These are phyloP conservation scores for Boulengeromyrus knoepffleri DNA, from an alignment of 2,113 vertebrate genomes.

Conservation along the genomic window DNA sequence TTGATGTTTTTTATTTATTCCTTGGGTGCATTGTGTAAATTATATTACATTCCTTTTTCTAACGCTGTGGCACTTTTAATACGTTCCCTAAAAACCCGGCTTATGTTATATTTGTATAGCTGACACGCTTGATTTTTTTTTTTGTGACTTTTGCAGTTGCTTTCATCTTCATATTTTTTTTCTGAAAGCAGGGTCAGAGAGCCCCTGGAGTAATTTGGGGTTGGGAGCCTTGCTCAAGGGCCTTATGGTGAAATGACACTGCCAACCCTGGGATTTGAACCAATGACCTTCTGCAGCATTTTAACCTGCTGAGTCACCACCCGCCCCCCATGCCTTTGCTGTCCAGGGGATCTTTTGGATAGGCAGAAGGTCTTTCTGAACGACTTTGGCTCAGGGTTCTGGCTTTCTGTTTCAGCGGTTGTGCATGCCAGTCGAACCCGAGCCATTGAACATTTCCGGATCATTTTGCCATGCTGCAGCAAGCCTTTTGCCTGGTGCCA, in stretches of 20 bases:
- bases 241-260: background rate
- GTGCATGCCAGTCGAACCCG: background rate
- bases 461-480: background rate
- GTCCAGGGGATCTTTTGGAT: background rate
- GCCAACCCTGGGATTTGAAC: background rate
- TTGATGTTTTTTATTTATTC: background rate
- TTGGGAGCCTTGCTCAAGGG: background rate
- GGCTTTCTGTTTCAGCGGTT: background rate
- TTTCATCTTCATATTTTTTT: background rate
- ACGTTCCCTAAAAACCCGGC: background rate
- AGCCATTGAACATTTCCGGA: background rate
- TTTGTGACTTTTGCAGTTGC: background rate
- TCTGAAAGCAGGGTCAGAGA: background rate
- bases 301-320: background rate
- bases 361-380: background rate
- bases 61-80: background rate
- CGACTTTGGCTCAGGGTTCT: background rate
- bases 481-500: background rate
- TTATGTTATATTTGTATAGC: background rate
- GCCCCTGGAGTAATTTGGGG: background rate
- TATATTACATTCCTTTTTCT: background rate
- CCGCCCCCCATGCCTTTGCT: background rate
- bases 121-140: background rate
- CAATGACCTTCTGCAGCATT: background rate
- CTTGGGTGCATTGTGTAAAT: background rate